A percentile compares a stretch with the other conserved stretches of the same genome.
Conservation (phyloP, 2,888 invertebrate genomes). For the Cryptophagus acutangulus region DNA sequence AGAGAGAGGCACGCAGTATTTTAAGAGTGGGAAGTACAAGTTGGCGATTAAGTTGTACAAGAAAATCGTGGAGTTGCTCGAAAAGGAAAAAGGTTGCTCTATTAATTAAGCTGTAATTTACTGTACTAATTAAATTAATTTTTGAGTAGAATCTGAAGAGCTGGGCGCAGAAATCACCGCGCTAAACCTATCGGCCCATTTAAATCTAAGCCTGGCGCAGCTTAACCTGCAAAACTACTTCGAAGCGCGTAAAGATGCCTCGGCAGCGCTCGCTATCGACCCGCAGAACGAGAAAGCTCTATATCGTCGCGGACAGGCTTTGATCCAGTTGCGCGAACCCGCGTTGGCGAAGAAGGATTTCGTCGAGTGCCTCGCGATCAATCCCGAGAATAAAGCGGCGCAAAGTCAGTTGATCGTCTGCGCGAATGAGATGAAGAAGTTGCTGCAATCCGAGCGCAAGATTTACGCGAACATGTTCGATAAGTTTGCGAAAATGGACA, state of each 20-base stretch:
- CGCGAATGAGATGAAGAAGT: constrained; percentile 67
- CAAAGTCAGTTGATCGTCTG: constrained; percentile 69
- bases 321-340: constrained; percentile 69
- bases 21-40: constrained; percentile 71
- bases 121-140: background rate
- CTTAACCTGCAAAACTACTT: constrained; percentile 67
- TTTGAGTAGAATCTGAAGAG: too few relatives aligned
- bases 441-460: constrained; percentile 75
- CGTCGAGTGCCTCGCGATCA: constrained; percentile 65
- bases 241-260: constrained; percentile 70
- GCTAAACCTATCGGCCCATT: constrained; percentile 68
- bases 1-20: constrained; percentile 86
- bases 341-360: constrained; percentile 76
- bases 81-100: constrained; percentile 50
- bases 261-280: constrained; percentile 71
- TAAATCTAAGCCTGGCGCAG: constrained; percentile 79
- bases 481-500: constrained; percentile 78
- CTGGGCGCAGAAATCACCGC: too few relatives aligned
- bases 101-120: background rate
- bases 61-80: constrained; percentile 64
- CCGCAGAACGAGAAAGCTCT: constrained; percentile 79
- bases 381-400: constrained; percentile 88
- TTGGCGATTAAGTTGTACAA: constrained; percentile 85
- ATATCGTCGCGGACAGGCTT: constrained; percentile 82
- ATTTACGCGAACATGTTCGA: constrained; percentile 94